These are phyloP conservation scores for Romanogobio albipinnatus DNA, from an alignment of 2,113 vertebrate species.

Conservation along the genomic window DNA sequence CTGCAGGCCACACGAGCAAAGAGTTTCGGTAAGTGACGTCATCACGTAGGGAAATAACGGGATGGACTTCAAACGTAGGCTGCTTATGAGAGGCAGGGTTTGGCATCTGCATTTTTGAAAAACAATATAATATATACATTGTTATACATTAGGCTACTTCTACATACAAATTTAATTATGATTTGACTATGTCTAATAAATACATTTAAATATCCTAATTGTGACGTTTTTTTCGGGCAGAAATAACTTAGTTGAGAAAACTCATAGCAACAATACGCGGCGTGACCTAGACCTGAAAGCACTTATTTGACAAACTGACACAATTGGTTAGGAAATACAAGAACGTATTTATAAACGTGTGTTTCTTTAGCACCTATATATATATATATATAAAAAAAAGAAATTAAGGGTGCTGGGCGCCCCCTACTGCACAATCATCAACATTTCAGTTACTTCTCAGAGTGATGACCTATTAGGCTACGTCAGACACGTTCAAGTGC, in stretches of 20 bases:
- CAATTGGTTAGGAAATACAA: not conserved
- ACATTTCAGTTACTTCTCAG: not conserved
- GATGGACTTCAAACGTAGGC: not conserved
- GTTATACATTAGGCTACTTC: not conserved
- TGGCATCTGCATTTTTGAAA: not conserved
- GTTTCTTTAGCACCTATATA: not conserved
- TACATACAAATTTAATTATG: not conserved
- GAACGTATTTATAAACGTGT: not conserved
- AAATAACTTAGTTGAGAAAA: not conserved
- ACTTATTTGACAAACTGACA: not conserved
- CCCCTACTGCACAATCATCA: not conserved
- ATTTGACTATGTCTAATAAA: no score
- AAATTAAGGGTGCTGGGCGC: not conserved
- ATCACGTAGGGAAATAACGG: constrained; percentile 23
- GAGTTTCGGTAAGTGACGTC: constrained; percentile 36
- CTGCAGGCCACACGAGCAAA: not conserved
- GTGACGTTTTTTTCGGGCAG: not conserved
- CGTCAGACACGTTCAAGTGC: not conserved
- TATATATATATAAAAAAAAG: not conserved
- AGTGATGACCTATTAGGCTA: not conserved
- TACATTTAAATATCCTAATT: no score
- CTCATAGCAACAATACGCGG: not conserved
- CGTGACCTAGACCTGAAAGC: not conserved
- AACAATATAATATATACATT: not conserved
- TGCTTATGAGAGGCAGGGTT: not conserved